A percentile compares a stretch with the other conserved stretches of the same genome.
Conservation (phyloP, 35 echinoderm and acorn worm species). For the Strongylocentrotus purpuratus region DNA sequence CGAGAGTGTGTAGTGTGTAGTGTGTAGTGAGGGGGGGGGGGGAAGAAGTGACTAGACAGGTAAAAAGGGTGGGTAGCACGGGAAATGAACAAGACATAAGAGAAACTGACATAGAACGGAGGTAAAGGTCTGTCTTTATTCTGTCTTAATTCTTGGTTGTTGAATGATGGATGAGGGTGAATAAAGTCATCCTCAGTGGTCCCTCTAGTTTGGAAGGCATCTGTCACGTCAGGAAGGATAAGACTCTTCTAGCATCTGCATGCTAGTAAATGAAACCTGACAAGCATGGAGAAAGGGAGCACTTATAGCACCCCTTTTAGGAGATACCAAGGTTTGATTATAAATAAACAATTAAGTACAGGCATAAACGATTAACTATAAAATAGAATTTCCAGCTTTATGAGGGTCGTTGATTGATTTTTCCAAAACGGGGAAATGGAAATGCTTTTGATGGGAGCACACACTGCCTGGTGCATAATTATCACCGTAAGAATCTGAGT, state of each 20-base stretch:
- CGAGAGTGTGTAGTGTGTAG: neutral
- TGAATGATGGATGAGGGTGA: conserved; percentile 25
- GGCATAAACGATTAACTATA: neutral
- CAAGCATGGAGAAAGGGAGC: neutral
- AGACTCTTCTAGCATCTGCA: neutral
- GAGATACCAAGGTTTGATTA: neutral
- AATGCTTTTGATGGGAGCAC: neutral
- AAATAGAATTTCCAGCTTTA: neutral
- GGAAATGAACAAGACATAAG: neutral
- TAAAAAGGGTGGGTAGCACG: neutral
- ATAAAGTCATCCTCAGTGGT: conserved; percentile 20
- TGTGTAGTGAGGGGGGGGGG: neutral
- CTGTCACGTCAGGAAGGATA: conserved; percentile 5
- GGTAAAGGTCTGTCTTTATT: conserved; percentile 7
- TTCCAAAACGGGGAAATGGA: neutral
- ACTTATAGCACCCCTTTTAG: neutral
- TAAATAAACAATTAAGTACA: neutral
- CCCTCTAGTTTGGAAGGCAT: neutral
- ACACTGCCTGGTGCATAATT: neutral
- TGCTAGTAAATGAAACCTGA: neutral
- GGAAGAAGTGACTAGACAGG: neutral
- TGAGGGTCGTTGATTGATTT: neutral
- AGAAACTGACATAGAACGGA: neutral
- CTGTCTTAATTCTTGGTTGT: conserved; percentile 6
- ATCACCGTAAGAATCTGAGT: no score